Conservation (phyloP, 2,888 invertebrate species). For the Napeogenes sylphis region DNA sequence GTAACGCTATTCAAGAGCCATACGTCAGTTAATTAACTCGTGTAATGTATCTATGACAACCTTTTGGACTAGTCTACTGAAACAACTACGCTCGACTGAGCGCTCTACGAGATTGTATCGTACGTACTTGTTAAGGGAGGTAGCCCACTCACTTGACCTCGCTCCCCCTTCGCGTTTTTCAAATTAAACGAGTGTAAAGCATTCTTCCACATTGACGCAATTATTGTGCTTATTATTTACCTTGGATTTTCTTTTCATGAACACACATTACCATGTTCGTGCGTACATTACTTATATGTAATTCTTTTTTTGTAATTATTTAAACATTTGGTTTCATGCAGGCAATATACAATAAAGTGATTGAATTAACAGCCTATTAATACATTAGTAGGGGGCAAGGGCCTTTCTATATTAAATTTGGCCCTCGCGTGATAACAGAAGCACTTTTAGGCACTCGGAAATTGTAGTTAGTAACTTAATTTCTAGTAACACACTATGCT, state of each 20-base stretch:
- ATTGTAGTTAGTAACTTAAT: conserved; percentile 5
- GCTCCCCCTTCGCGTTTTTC: conserved; percentile 76
- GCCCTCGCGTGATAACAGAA: conserved; percentile 20
- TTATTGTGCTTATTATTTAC: conserved; percentile 46
- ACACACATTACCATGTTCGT: conserved; percentile 16
- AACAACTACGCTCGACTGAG: conserved; percentile 57
- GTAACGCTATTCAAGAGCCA: conserved; percentile 32
- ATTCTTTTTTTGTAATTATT: conserved; percentile 18
- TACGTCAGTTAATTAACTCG: conserved; percentile 25
- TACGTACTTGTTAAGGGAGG: conserved; percentile 66
- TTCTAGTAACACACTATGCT: conserved; percentile 6
- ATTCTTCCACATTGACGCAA: conserved; percentile 55
- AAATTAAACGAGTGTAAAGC: conserved; percentile 65
- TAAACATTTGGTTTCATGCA: conserved; percentile 13
- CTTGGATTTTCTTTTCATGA: conserved; percentile 40
- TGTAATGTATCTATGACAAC: conserved; percentile 27
- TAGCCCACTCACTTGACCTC: conserved; percentile 72
- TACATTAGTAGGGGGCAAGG: conserved; percentile 23
- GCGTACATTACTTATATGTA: conserved; percentile 9
- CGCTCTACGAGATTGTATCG: conserved; percentile 65
- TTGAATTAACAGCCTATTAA: conserved; percentile 20
- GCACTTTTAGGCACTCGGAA: conserved; percentile 8
- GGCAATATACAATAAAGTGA: conserved; percentile 11
- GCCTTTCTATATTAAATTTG: conserved; percentile 18
- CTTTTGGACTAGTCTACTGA: conserved; percentile 50